Base-by-base conservation (phyloP, 2,113 vertebrate genomes). In the Limanda limanda region DNA sequence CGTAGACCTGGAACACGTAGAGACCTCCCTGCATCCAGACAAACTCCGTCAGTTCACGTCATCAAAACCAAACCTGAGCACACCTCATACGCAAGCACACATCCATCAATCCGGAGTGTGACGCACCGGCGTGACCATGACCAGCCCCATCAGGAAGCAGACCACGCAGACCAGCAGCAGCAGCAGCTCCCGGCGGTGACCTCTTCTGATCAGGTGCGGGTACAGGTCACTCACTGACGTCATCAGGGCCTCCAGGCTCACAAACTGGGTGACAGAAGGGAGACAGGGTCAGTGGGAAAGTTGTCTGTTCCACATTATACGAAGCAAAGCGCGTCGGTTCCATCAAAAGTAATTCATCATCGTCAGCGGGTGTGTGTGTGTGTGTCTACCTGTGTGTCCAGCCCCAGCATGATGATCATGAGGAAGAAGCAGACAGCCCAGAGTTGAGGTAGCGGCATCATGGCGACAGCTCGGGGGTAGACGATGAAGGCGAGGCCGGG, bases 361-460 rank as follows among this genome's bases (percentile, higher is more conserved):
- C 2, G 24, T 20, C 6, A 2, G 24, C 2, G 11, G 62, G 51
- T 20, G 48, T 51, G 48, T 18, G 17, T 18, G 48, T 65, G 51
- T 25, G 60, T n/a, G 14, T 54, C 31, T 61, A 93, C 94, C 91
- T 94, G 93, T 13, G 93, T 94, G 90, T 95, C 97, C 90, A 98
- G 93, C 20, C 97, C 97, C 92, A 98, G 92, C 91, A 98, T 95
- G 84, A 98, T 95, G 51, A 98, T 94, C 97, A 98, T 98, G 90
- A 98, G 90, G 94, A 98, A 98, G 94, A 98, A 98, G 91, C 93
- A 98, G 73, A 96, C 95, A 0, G 97, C 95, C 97, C 97, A 98
- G 35, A 98, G 93, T 0, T 97, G 96, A 3, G 97, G 96, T 48
- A 97, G 88, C 9, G 97, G 97, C 92, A 98, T 94, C 97, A 98